Percentiles rank a stretch among this genome's conserved stretches.
Conservation (phyloP, 1,140 invertebrate species). For the Lutraria rhynchaena region DNA sequence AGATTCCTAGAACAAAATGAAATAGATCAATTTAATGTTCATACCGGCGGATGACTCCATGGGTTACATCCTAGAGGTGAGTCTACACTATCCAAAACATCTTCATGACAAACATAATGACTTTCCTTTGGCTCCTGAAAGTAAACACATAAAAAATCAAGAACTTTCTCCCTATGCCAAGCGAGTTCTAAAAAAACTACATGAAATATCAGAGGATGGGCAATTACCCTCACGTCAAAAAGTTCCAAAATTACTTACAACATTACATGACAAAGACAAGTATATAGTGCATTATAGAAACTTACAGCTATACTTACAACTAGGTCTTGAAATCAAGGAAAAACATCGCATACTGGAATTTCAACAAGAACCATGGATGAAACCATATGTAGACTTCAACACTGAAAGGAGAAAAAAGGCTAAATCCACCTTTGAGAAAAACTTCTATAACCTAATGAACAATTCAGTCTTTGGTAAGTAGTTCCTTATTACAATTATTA, state of each 20-base stretch:
- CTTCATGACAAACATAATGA: slow-evolving; percentile 84
- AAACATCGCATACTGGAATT: slow-evolving; percentile 57
- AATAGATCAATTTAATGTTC: slow-evolving; percentile 75
- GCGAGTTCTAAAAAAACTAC: not conserved
- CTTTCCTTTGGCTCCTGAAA: slow-evolving; percentile 83
- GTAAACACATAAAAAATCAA: slow-evolving; percentile 24
- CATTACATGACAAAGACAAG: slow-evolving; percentile 50
- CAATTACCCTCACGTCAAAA: not conserved
- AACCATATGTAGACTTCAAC: slow-evolving; percentile 65
- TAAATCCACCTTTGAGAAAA: slow-evolving; percentile 81
- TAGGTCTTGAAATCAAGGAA: slow-evolving; percentile 44
- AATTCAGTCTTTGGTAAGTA: slow-evolving; percentile 78
- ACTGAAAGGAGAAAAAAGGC: slow-evolving; percentile 75
- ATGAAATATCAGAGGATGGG: not conserved
- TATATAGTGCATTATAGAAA: slow-evolving; percentile 61
- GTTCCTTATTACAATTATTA: not conserved
- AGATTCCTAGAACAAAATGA: slow-evolving; percentile 73
- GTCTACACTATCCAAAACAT: slow-evolving; percentile 76
- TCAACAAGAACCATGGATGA: slow-evolving; percentile 52
- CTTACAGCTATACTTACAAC: slow-evolving; percentile 33
- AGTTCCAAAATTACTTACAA: slow-evolving; percentile 63
- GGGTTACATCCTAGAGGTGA: slow-evolving; percentile 84
- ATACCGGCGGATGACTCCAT: slow-evolving; percentile 76
- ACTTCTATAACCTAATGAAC: slow-evolving; percentile 83
- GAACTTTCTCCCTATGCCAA: slow-evolving; percentile 44